A percentile compares a stretch with the other conserved stretches of the same genome.
phyloP scores from a whole-genome alignment of 1,140 invertebrate genomes.

The Coenobita brevimanus region DNA sequence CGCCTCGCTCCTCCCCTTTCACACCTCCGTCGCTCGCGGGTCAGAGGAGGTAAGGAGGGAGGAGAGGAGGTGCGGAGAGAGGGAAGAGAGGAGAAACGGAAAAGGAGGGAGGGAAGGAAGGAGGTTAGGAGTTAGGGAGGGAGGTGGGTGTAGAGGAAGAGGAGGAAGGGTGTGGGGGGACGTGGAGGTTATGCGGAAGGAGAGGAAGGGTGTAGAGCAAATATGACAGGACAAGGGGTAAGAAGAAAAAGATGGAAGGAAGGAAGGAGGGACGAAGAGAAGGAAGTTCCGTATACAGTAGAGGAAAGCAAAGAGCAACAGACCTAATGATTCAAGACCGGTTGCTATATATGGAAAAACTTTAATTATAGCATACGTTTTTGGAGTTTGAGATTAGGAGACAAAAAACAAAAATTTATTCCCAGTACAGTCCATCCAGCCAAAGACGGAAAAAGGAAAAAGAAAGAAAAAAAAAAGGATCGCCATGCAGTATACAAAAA shows the following conservation, averaged over 20 bases:
- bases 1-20: constrained; percentile 19
- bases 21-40: constrained; percentile 19
- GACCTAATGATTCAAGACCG: background rate
- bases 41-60: background rate
- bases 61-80: background rate
- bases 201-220: background rate
- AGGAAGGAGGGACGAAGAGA: background rate
- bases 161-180: background rate
- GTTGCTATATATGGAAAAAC: too few species aligned
- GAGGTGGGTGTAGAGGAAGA: background rate
- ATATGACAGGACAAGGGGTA: background rate
- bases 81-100: background rate
- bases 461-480: too few species aligned
- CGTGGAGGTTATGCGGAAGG: background rate
- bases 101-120: background rate
- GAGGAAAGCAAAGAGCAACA: background rate
- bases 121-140: background rate
- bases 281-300: background rate
- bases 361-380: too few species aligned
- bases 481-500: too few species aligned
- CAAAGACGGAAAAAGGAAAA: too few species aligned
- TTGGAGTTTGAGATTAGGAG: too few species aligned
- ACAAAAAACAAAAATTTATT: too few species aligned
- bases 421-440: too few species aligned
- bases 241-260: background rate